Percentiles rank a stretch among this genome's conserved stretches.
Conservation (phyloP, 2,113 vertebrate genomes). For the Heterotilapia buettikoferi region DNA sequence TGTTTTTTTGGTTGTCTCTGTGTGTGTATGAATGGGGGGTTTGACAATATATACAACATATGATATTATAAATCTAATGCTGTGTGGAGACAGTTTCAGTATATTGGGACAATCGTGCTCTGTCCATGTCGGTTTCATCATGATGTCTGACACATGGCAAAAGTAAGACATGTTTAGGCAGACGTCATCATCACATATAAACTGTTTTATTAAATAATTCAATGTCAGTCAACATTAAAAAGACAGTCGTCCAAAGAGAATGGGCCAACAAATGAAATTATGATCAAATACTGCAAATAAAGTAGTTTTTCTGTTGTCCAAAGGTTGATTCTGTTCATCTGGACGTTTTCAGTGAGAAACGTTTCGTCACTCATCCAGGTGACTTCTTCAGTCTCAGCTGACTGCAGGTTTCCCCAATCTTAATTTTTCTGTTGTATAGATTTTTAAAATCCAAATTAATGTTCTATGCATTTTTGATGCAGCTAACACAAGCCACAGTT, state of each 20-base stretch:
- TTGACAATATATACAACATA: background rate
- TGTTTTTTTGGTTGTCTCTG: background rate
- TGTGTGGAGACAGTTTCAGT: background rate
- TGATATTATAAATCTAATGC: rapidly evolving
- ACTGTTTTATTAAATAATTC: background rate
- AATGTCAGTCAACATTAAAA: background rate
- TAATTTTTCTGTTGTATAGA: background rate
- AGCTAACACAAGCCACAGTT: background rate
- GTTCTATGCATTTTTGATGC: background rate
- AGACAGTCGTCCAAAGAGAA: background rate
- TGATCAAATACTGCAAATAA: background rate
- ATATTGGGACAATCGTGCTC: background rate
- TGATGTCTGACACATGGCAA: background rate
- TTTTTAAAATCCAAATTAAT: background rate
- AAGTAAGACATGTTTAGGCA: background rate
- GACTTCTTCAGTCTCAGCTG: background rate
- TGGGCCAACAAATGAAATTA: background rate
- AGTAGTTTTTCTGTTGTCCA: background rate
- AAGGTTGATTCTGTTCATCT: background rate
- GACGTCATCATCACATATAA: background rate
- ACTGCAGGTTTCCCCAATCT: background rate
- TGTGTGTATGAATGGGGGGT: rapidly evolving
- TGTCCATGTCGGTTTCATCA: background rate
- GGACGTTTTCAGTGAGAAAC: background rate
- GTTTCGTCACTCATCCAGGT: background rate